Conservation (phyloP, 1,140 invertebrate genomes). For the Carcinoscorpius rotundicauda region DNA sequence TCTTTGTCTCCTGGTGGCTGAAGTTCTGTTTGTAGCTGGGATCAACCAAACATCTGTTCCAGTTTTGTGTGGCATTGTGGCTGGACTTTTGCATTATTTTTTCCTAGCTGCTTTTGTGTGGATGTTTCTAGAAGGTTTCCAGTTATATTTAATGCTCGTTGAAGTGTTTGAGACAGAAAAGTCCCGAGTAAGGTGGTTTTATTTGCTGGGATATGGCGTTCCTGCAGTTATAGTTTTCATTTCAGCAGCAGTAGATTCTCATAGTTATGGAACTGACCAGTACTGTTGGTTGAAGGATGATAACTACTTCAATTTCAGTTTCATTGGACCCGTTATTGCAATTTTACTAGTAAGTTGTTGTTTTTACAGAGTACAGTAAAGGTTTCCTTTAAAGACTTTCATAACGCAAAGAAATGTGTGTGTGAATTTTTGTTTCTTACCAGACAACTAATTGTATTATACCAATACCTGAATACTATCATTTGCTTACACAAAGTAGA, state of each 20-base stretch:
- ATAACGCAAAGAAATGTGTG: too few species aligned
- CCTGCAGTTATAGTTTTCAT: constrained; percentile 59
- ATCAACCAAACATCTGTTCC: constrained; percentile 75
- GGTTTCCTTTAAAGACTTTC: too few species aligned
- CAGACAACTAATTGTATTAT: too few species aligned
- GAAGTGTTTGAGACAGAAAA: constrained; percentile 80
- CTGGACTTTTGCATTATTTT: constrained; percentile 84
- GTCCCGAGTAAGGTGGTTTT: constrained; percentile 53
- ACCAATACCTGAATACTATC: too few species aligned
- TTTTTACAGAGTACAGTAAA: too few species aligned
- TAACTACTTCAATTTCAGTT: constrained; percentile 81
- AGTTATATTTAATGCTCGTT: constrained; percentile 88
- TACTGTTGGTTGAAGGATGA: constrained; percentile 82
- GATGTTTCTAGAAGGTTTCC: constrained; percentile 67
- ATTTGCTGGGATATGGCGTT: constrained; percentile 66
- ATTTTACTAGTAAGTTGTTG: constrained; percentile 17
- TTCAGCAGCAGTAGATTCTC: constrained; percentile 61
- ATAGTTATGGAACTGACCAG: constrained; percentile 70
- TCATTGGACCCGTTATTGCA: constrained; percentile 73
- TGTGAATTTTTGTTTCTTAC: too few species aligned
- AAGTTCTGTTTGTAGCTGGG: constrained; percentile 81
- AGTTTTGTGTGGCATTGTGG: constrained; percentile 77
- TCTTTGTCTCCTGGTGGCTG: constrained; percentile 71
- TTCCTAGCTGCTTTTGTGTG: constrained; percentile 90
- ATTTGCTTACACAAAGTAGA: too few species aligned